Conservation (phyloP, 2,113 vertebrate genomes). For the Mixornis gularis region DNA sequence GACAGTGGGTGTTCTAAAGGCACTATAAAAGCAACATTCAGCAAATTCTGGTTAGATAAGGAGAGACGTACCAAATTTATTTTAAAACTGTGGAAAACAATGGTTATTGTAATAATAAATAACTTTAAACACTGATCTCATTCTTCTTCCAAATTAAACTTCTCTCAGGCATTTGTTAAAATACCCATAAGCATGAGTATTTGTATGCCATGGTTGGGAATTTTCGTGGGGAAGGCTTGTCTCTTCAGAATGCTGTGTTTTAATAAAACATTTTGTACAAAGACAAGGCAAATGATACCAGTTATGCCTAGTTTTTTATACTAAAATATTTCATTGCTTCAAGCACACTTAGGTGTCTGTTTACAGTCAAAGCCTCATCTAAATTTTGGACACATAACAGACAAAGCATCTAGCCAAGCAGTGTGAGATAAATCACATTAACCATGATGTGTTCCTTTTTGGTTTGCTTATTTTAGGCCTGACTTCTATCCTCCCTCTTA, state of each 20-base stretch:
- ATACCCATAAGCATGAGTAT: not conserved
- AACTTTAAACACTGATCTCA: not conserved
- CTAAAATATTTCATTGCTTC: not conserved
- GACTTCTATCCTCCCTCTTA: constrained; percentile 80
- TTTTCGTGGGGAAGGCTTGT: not conserved
- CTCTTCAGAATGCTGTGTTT: not conserved
- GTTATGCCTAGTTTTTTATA: not conserved
- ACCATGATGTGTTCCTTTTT: not conserved
- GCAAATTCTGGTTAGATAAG: constrained; percentile 12
- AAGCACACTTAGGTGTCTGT: not conserved
- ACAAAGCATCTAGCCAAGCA: not conserved
- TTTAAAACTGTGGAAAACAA: not conserved
- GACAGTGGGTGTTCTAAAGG: not conserved
- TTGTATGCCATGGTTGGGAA: not conserved
- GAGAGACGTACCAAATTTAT: not conserved
- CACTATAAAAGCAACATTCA: constrained; percentile 1
- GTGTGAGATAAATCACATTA: not conserved
- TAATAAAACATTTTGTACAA: not conserved
- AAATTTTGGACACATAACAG: not conserved
- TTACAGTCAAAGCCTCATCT: not conserved
- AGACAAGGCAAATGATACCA: not conserved
- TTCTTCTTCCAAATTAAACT: not conserved
- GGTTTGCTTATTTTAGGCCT: constrained; percentile 65
- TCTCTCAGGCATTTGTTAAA: not conserved
- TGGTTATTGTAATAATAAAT: not conserved